These are phyloP conservation scores for Aplidium turbinatum DNA, from an alignment of 23 tunicate genomes.

Conservation along the genomic window DNA sequence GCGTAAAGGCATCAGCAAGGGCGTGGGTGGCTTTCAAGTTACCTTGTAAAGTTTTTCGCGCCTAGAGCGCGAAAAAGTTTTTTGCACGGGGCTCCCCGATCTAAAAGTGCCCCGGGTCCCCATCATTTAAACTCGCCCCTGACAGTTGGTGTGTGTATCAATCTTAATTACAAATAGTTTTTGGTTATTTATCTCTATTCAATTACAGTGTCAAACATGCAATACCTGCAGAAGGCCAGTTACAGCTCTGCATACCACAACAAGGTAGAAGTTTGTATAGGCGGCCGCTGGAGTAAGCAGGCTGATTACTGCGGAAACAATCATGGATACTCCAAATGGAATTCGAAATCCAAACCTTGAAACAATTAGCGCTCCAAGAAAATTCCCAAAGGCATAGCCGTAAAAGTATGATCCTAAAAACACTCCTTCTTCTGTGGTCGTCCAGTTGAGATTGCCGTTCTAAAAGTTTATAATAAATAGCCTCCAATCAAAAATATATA, in stretches of 20 bases:
- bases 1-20: no score
- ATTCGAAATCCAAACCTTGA: constrained; percentile 15
- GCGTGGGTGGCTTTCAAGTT: no score
- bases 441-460: constrained; percentile 2
- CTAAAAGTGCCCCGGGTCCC: no score
- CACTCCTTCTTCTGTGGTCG: not conserved
- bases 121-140: no score
- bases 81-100: no score
- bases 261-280: constrained; percentile 1
- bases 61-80: no score
- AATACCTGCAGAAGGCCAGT: constrained; percentile 13
- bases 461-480: not conserved
- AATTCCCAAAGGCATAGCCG: constrained; percentile 20
- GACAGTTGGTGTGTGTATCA: no score
- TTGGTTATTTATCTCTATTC: no score
- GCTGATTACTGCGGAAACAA: not conserved
- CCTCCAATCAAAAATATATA: no score
- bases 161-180: no score
- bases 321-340: not conserved
- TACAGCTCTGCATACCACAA: not conserved
- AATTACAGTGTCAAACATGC: no score
- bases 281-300: constrained; percentile 16
- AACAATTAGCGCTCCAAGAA: constrained; percentile 8
- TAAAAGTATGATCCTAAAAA: constrained; percentile 21
- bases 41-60: no score